A percentile compares a stretch with the other conserved stretches of the same genome.
phyloP scores from a whole-genome alignment of 2,797 vertebrate species.

The Bovichtus diacanthus region DNA sequence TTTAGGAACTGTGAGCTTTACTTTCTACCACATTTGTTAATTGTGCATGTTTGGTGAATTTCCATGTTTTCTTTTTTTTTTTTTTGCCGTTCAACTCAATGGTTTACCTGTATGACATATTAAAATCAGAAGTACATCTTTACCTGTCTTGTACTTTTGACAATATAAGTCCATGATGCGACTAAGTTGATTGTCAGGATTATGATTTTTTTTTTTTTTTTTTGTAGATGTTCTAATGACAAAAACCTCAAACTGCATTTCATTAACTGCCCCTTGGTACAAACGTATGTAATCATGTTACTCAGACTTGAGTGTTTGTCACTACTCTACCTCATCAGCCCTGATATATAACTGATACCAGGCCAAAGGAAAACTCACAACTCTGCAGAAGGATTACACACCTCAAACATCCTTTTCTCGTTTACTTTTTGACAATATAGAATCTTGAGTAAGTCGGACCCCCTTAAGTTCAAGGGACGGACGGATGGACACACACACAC shows the following conservation, averaged over 20 bases:
- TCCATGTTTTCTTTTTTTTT: no score
- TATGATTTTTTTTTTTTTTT: neutral
- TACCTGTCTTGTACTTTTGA: neutral
- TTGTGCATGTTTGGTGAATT: no score
- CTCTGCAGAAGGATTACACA: slow-evolving; percentile 37
- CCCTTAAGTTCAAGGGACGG: no score
- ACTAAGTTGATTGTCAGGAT: neutral
- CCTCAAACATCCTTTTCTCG: slow-evolving; percentile 28
- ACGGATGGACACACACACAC: slow-evolving; percentile 3
- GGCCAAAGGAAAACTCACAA: slow-evolving; percentile 37
- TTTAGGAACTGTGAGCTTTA: neutral
- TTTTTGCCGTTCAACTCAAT: neutral
- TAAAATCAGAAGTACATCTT: neutral
- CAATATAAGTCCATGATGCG: neutral
- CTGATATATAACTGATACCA: slow-evolving; percentile 26
- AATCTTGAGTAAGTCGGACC: slow-evolving; percentile 36
- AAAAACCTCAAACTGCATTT: neutral
- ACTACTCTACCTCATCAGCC: neutral
- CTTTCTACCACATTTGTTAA: neutral
- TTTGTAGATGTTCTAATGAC: neutral
- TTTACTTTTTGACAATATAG: slow-evolving; percentile 41
- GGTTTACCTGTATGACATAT: neutral
- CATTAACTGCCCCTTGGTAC: neutral
- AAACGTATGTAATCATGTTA: slow-evolving; percentile 8
- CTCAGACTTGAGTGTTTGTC: slow-evolving; percentile 14